Base-by-base conservation (phyloP, 2,113 vertebrate genomes). In the Etheostoma spectabile region DNA sequence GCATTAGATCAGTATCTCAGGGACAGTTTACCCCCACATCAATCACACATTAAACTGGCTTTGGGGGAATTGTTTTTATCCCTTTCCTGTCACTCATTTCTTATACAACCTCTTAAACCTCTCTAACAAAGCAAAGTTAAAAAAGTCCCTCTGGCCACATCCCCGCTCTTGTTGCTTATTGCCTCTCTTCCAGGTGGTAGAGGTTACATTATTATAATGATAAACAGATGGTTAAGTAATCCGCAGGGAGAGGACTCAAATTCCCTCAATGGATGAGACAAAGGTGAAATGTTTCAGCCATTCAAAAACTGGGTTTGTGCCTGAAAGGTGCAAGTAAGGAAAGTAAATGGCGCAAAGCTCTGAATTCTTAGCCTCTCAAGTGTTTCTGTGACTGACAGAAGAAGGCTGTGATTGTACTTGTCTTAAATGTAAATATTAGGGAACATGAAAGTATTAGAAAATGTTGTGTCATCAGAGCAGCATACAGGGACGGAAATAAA, bases 1-100 rank as follows among this genome's bases (percentile, higher is more conserved):
- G 84, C 68, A 88, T 85, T 77, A 89, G 86, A 92, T 93, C 72
- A 74, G 67, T 91, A 92, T 93, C 89, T 92, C 89, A 92, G 92
- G 80, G 87, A 86, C 89, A 88, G 83, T 82, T 85, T 82, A 83
- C 84, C 85, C 83, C 71, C 69, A 80, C 70, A 70, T 52, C 74
- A 79, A 78, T 82, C 73, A 78, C 74, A 33, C 19, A 48, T 79
- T 74, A 83, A 76, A 24, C 35, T 61, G 69, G 63, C 74, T 88
- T 62, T 57, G 4, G 79, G 70, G 46, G 53, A 62, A 61, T 79
- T 69, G 71, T 77, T 77, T 86, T 85, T 77, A 85, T 60, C 74
- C 76, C 86, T 81, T 73, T 53, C 49, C 49, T 51, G 61, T 80
- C 84, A 60, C 55, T 86, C 68, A 56, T 6, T 46, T 77, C 38